Base-by-base conservation (phyloP, 2,113 vertebrate species). In the Hydrochoerus hydrochaeris region DNA sequence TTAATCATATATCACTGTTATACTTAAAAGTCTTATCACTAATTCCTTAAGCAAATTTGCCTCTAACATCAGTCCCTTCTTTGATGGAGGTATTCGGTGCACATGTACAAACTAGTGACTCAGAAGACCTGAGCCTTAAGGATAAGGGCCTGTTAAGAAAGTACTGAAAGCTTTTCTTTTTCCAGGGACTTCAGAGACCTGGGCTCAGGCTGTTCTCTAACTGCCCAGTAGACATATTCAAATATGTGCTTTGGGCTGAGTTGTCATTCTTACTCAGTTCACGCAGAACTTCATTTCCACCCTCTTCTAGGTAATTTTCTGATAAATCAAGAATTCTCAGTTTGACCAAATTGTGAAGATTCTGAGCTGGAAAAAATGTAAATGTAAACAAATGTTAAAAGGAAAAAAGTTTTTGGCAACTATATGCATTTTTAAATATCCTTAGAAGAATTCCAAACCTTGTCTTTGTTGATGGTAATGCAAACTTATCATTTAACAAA, bases 301-400 rank as follows among this genome's bases (percentile, higher is more conserved):
- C 90, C 41, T 97, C 90, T 95, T 92, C 91, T 94, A 98, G 87
- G 80, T 90, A 80, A 95, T 98, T 98, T 97, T 98, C 97, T 38
- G 96, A 98, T 89, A 98, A 96, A 93, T 98, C 97, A 90, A 98
- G 97, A 95, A 97, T 63, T 52, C 90, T 94, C 84, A 98, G 85
- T 85, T 97, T 98, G 77, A 65, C 75, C 80, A 98, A 97, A 88
- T 96, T 97, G 65, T 97, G 94, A 94, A 98, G 94, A 97, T 97
- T 98, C 77, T 96, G 78, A 96, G 94, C 98, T 98, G 89, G 20
- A 69, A 84, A 95, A 87, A 78, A 82, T 78, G 9, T 46, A 92
- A 96, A 85, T 78, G 28, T 78, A 7, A 78, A 69, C n/a, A 69
- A 67, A 17, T 7, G 32, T 67, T 17, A 35, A 58, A 54, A n/a